Percentiles rank a stretch among this genome's conserved stretches.
Conservation (phyloP, 1,140 invertebrate species). For the Tetranychus cinnabarinus region DNA sequence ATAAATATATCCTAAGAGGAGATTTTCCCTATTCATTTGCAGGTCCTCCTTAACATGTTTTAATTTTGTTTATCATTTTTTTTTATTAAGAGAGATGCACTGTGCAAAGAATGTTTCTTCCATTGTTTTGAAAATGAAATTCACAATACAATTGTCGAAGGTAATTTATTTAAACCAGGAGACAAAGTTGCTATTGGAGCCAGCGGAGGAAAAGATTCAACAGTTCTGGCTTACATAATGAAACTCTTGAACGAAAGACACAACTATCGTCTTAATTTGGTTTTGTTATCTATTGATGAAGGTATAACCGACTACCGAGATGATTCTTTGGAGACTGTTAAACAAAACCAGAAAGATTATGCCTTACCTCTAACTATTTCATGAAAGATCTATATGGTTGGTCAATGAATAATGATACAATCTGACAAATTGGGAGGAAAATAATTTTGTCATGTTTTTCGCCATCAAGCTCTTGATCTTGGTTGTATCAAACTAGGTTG, state of each 20-base stretch:
- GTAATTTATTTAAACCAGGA: slow-evolving; percentile 58
- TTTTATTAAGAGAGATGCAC: slow-evolving; percentile 59
- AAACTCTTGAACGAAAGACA: slow-evolving; percentile 76
- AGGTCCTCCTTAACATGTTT: too few relatives aligned
- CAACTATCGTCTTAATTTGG: slow-evolving; percentile 69
- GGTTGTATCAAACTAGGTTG: slow-evolving; percentile 73
- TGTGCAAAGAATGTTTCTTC: slow-evolving; percentile 91
- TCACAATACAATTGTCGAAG: slow-evolving; percentile 68
- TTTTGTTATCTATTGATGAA: slow-evolving; percentile 91
- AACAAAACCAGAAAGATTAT: slow-evolving; percentile 79
- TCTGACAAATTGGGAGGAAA: slow-evolving; percentile 77
- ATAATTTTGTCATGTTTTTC: slow-evolving; percentile 93
- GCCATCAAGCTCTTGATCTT: slow-evolving; percentile 80
- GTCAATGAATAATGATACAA: slow-evolving; percentile 94
- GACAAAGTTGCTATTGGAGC: slow-evolving; percentile 83
- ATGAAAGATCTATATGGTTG: slow-evolving; percentile 97
- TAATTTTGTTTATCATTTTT: too few relatives aligned
- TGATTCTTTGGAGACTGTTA: slow-evolving; percentile 90
- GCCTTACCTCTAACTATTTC: slow-evolving; percentile 83
- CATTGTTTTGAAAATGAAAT: slow-evolving; percentile 85
- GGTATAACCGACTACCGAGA: slow-evolving; percentile 79
- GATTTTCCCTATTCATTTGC: too few relatives aligned
- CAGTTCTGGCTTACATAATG: slow-evolving; percentile 74
- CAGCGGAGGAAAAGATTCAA: slow-evolving; percentile 97
- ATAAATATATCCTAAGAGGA: too few relatives aligned